These are phyloP conservation scores for Cassiopea andromeda DNA, from an alignment of 30 jellyfish, hydroid and myxozoan species.

Conservation along the genomic window DNA sequence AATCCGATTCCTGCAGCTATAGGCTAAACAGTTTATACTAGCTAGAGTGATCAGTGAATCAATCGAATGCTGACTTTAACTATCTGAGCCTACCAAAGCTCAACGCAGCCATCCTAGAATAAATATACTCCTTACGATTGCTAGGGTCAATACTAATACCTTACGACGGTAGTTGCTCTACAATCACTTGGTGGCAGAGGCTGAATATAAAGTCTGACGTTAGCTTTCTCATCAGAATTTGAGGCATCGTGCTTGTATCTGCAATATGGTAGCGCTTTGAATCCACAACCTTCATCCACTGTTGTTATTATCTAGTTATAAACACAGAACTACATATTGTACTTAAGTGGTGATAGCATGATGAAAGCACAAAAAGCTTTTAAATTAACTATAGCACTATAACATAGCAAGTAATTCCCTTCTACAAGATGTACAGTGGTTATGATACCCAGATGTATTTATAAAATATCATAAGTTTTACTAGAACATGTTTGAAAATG, in stretches of 20 bases:
- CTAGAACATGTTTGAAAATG: too few species aligned
- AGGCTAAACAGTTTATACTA: too few species aligned
- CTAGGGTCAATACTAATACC: slow-evolving; percentile 11
- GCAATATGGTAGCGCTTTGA: slow-evolving; percentile 20
- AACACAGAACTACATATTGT: background rate
- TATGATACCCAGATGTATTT: too few species aligned
- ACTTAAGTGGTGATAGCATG: background rate
- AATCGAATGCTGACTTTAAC: background rate
- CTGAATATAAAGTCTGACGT: slow-evolving; percentile 65
- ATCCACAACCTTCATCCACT: slow-evolving; percentile 72
- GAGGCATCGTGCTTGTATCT: slow-evolving; percentile 65
- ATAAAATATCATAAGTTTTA: too few species aligned
- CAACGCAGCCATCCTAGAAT: too few species aligned
- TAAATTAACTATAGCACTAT: background rate
- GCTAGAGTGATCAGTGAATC: background rate
- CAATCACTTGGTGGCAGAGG: slow-evolving; percentile 66
- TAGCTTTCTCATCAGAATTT: slow-evolving; percentile 15
- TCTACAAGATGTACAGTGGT: too few species aligned
- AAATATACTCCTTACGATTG: background rate
- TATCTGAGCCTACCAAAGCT: background rate
- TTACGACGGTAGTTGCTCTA: slow-evolving; percentile 45
- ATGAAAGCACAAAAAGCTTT: background rate
- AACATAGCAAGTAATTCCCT: background rate
- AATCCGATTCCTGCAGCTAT: too few species aligned
- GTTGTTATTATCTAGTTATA: slow-evolving; percentile 53